These are phyloP conservation scores for Axea sp. DNA, from an alignment of 2,888 invertebrate species.

Conservation along the genomic window DNA sequence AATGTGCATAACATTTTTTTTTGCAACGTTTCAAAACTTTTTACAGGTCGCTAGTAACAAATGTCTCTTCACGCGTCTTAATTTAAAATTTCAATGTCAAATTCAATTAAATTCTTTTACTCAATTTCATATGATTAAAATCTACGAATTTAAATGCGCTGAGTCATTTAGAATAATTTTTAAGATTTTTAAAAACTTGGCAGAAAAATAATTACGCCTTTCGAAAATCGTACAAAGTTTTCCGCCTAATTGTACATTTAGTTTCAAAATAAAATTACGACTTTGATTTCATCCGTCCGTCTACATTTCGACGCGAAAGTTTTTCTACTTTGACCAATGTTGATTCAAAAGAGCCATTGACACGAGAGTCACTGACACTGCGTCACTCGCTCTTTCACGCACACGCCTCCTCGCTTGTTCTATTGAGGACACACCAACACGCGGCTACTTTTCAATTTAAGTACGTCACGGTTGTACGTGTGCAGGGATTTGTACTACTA, in stretches of 20 bases:
- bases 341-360: slow-evolving; percentile 57
- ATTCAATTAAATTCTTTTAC: no score
- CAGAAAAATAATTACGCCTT: neutral
- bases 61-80: no score
- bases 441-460: slow-evolving; percentile 7
- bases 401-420: slow-evolving; percentile 32
- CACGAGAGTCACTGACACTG: slow-evolving; percentile 54
- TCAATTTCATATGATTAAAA: no score
- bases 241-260: slow-evolving; percentile 8
- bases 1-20: no score
- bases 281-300: slow-evolving; percentile 27
- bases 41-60: no score
- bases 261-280: slow-evolving; percentile 23
- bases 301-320: slow-evolving; percentile 35
- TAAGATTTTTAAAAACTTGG: neutral
- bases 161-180: no score
- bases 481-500: slow-evolving; percentile 35
- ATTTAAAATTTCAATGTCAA: no score
- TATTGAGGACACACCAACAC: slow-evolving; percentile 56
- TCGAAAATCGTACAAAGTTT: no score
- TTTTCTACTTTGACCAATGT: slow-evolving; percentile 56
- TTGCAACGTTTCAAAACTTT: no score
- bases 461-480: slow-evolving; percentile 1
- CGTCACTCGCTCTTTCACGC: slow-evolving; percentile 59
- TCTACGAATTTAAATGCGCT: no score